Conservation (phyloP, 2,797 vertebrate genomes). For the Tapera naevia region DNA sequence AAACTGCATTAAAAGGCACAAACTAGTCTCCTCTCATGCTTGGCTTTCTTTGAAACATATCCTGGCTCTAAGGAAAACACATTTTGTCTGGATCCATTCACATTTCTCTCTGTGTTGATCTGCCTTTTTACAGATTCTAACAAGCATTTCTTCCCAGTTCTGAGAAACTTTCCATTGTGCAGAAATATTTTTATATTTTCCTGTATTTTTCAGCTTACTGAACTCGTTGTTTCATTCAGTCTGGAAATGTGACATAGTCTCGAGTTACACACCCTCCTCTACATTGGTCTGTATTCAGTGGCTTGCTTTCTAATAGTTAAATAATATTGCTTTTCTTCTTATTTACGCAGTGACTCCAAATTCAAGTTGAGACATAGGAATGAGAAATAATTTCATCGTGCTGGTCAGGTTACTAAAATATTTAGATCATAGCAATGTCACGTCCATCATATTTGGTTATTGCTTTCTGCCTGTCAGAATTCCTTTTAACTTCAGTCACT, state of each 20-base stretch:
- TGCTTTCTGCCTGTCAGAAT: not conserved
- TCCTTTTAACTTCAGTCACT: not conserved
- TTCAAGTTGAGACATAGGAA: not conserved
- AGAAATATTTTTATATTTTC: not conserved
- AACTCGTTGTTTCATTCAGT: not conserved
- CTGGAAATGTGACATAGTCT: not conserved
- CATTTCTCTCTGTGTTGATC: not conserved
- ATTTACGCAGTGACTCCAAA: not conserved
- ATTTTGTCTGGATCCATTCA: not conserved
- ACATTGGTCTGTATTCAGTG: not conserved
- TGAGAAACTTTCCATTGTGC: not conserved
- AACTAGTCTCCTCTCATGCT: not conserved
- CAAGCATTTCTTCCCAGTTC: not conserved
- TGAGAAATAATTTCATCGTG: not conserved
- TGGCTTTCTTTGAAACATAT: not conserved
- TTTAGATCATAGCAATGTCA: not conserved
- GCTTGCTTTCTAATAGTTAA: not conserved
- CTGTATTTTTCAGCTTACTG: not conserved
- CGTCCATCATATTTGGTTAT: not conserved
- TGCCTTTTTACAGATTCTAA: not conserved
- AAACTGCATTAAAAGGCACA: not conserved
- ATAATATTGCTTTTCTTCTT: not conserved
- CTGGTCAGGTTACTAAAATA: not conserved
- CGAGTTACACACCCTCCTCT: rapidly evolving
- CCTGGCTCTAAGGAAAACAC: not conserved